Evolutionary conservation across 1,140 invertebrate genomes (phyloP).

Genomic region (Druon quercuslanigerum): DNA sequence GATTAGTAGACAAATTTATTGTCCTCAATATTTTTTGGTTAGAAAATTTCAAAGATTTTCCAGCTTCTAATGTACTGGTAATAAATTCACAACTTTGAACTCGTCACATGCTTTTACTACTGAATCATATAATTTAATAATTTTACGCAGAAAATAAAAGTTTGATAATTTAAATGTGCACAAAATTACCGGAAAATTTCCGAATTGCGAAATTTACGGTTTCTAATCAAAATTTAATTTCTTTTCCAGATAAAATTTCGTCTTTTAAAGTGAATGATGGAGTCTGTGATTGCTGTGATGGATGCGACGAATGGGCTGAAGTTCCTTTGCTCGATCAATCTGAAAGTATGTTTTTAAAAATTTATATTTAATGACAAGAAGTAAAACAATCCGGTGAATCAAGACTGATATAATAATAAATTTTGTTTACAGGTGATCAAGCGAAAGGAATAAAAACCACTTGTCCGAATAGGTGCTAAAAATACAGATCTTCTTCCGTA

Average conservation of each 20-base stretch:
- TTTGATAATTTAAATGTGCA: too few relatives aligned
- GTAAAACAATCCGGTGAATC: too few relatives aligned
- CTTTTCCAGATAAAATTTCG: slow-evolving; percentile 71
- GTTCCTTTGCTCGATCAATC: slow-evolving; percentile 38
- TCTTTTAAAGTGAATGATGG: slow-evolving; percentile 92
- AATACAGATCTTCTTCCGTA: not conserved
- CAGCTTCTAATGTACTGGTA: too few relatives aligned
- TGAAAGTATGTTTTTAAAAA: slow-evolving; percentile 42
- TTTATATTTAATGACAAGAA: slow-evolving; percentile 15
- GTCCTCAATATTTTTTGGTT: too few relatives aligned
- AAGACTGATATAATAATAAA: too few relatives aligned
- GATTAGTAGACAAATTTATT: too few relatives aligned
- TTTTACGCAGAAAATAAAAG: too few relatives aligned
- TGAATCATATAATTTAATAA: too few relatives aligned
- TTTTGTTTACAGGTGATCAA: too few relatives aligned
- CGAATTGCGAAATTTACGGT: slow-evolving; percentile 7
- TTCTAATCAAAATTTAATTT: not conserved
- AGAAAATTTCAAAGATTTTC: too few relatives aligned
- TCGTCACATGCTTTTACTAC: too few relatives aligned
- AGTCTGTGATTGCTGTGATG: slow-evolving; percentile 94
- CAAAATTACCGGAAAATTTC: slow-evolving; percentile 8
- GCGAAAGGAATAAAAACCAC: not conserved
- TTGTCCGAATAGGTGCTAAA: not conserved
- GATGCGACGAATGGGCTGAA: slow-evolving; percentile 83
- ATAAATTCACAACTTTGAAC: too few relatives aligned